A percentile compares a stretch with the other conserved stretches of the same genome.
These are phyloP conservation scores for Holotrichia oblita DNA, from an alignment of 1,140 invertebrate genomes.

Conservation along the genomic window DNA sequence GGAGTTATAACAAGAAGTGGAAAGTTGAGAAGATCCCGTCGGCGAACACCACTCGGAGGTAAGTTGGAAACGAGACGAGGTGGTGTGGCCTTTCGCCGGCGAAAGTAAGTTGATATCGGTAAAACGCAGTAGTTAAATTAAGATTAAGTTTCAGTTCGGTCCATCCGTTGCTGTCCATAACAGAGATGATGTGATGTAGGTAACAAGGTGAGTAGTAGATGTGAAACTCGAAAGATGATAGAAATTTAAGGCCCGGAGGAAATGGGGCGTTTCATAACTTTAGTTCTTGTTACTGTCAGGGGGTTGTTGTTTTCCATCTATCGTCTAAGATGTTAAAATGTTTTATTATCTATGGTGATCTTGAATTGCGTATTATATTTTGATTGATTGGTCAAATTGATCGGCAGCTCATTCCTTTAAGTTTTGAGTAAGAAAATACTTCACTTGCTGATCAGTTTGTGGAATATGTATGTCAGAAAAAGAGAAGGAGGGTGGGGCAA, in stretches of 20 bases:
- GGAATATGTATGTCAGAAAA: no score
- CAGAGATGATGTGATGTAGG: neutral
- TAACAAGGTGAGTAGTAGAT: neutral
- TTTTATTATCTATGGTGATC: no score
- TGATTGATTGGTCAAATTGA: no score
- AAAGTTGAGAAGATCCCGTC: neutral
- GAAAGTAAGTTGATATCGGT: conserved; percentile 15
- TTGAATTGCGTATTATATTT: no score
- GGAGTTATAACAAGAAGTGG: neutral
- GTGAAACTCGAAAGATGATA: conserved; percentile 2
- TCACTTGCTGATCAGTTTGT: no score
- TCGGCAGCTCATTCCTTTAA: no score
- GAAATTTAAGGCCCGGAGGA: neutral
- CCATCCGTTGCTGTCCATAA: neutral
- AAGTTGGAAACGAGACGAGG: neutral
- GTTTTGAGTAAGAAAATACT: no score
- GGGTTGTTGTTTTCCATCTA: no score
- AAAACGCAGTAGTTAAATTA: conserved; percentile 21
- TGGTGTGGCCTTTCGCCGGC: no score
- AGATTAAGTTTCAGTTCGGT: conserved; percentile 7
- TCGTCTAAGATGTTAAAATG: no score
- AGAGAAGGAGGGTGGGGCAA: no score
- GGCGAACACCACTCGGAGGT: neutral
- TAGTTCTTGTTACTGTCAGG: no score
- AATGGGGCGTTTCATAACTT: neutral